Evolutionary conservation across 2,797 vertebrate species (phyloP).

Genomic region (Eulemur mongoz): DNA sequence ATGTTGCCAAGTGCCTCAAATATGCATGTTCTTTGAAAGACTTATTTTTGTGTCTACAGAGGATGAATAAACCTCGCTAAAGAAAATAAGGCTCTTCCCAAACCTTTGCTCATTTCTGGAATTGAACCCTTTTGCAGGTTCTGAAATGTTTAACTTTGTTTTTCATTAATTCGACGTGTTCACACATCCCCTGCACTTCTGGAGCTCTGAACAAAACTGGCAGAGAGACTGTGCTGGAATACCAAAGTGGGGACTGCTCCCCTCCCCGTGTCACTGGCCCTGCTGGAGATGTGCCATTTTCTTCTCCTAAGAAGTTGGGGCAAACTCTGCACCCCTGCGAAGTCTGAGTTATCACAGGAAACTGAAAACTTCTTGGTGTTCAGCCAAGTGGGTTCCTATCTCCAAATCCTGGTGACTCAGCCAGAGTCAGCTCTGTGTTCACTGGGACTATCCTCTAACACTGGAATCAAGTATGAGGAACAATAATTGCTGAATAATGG

Average conservation of each 20-base stretch:
- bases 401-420: neutral
- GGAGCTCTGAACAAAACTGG: conserved; percentile 34
- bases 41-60: conserved; percentile 76
- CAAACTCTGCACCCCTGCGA: neutral
- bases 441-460: neutral
- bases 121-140: conserved; percentile 68
- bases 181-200: conserved; percentile 62
- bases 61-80: conserved; percentile 59
- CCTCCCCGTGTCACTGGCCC: neutral
- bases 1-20: conserved; percentile 75
- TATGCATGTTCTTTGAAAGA: conserved; percentile 69
- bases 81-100: conserved; percentile 67
- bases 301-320: neutral
- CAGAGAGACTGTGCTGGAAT: neutral
- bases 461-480: neutral
- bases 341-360: neutral
- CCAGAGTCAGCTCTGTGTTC: neutral
- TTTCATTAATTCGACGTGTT: conserved; percentile 66
- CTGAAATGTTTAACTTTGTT: conserved; percentile 70
- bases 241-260: neutral
- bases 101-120: conserved; percentile 74
- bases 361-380: neutral
- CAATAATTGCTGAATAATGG: neutral
- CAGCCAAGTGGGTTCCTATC: neutral
- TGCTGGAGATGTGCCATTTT: neutral